Percentiles rank a stretch among this genome's conserved stretches.
Evolutionary conservation across 2,888 invertebrate genomes (phyloP).

Genomic region (Margaritifera margaritifera): DNA sequence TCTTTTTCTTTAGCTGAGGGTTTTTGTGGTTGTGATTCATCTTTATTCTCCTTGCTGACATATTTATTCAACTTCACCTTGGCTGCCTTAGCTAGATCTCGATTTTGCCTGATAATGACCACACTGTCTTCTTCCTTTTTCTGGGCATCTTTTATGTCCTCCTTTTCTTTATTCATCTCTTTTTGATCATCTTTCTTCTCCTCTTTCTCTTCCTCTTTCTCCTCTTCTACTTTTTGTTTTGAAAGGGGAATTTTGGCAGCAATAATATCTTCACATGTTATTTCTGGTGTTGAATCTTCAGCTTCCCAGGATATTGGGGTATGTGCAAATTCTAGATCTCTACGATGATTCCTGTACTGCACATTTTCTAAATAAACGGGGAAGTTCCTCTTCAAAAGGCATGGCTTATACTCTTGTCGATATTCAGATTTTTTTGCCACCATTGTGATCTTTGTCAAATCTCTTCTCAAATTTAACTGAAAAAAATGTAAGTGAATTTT

Average conservation of each 20-base stretch:
- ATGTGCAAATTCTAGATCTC: constrained; percentile 55
- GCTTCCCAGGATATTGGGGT: constrained; percentile 56
- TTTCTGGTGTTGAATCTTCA: constrained; percentile 14
- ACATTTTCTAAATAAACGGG: constrained; percentile 52
- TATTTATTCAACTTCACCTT: constrained; percentile 46
- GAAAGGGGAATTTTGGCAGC: constrained; percentile 25
- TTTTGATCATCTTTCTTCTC: constrained; percentile 20
- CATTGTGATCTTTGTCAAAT: constrained; percentile 28
- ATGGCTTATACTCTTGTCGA: constrained; percentile 49
- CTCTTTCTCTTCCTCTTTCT: constrained; percentile 23
- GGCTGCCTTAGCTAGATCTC: constrained; percentile 36
- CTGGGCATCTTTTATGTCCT: constrained; percentile 6
- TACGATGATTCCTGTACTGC: constrained; percentile 46
- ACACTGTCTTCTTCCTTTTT: constrained; percentile 16
- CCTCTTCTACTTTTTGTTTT: constrained; percentile 32
- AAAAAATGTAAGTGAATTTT: too few species aligned
- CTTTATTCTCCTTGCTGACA: constrained; percentile 40
- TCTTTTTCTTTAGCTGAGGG: not conserved
- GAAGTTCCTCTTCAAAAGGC: constrained; percentile 44
- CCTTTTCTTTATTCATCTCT: constrained; percentile 30
- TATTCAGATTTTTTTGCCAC: constrained; percentile 58
- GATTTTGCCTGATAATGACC: constrained; percentile 33
- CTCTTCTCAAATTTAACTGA: too few species aligned
- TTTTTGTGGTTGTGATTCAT: constrained; percentile 10
- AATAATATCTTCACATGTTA: constrained; percentile 25